These are phyloP conservation scores for Lutraria rhynchaena DNA, from an alignment of 1,140 invertebrate species.

Conservation along the genomic window DNA sequence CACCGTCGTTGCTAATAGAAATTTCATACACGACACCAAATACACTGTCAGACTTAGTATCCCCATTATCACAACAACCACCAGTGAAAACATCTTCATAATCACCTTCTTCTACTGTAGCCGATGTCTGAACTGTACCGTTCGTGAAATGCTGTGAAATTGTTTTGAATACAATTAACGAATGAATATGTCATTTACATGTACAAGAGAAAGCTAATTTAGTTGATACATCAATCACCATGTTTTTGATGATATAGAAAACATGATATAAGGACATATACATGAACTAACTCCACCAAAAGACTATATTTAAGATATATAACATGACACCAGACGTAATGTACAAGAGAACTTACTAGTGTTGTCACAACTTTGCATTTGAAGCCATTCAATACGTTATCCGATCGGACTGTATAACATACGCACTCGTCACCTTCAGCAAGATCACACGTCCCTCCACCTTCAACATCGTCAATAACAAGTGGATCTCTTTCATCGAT, in stretches of 20 bases:
- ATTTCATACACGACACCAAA: constrained; percentile 16
- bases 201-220: background rate
- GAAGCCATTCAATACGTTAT: constrained; percentile 7
- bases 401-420: constrained; percentile 5
- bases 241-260: background rate
- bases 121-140: background rate
- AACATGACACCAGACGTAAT: background rate
- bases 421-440: constrained; percentile 24
- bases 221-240: background rate
- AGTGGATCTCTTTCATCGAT: constrained; percentile 30
- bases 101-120: background rate
- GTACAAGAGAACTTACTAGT: too few relatives aligned
- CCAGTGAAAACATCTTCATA: constrained; percentile 31
- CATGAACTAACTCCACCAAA: background rate
- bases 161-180: background rate
- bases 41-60: background rate
- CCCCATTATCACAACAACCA: background rate
- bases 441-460: constrained; percentile 23
- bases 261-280: background rate
- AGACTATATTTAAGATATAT: background rate
- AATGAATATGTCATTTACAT: background rate
- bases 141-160: background rate
- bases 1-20: constrained; percentile 25
- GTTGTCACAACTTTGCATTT: background rate
- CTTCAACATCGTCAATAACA: constrained; percentile 33